Conservation (phyloP, 2,113 vertebrate species). For the Laticauda colubrina region DNA sequence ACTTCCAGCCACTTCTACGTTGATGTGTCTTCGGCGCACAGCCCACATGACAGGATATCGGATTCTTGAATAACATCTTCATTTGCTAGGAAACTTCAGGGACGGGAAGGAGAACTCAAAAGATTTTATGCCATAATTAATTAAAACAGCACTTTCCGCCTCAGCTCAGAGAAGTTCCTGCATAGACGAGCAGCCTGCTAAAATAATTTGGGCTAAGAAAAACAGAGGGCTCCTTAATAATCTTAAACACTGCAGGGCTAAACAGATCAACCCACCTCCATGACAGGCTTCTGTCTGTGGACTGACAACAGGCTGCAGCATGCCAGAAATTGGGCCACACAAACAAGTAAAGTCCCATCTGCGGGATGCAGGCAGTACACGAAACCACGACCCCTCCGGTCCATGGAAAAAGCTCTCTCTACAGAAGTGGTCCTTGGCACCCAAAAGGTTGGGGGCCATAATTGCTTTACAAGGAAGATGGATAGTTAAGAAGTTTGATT, state of each 20-base stretch:
- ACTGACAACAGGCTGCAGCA: no score
- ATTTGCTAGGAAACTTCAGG: constrained; percentile 27
- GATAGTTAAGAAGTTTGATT: no score
- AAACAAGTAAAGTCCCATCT: no score
- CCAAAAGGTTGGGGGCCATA: no score
- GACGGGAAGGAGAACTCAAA: constrained; percentile 29
- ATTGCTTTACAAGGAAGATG: no score
- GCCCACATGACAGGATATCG: background rate
- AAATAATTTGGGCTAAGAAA: constrained; percentile 18
- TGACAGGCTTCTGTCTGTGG: no score
- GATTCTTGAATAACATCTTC: constrained; percentile 27
- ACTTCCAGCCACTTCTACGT: background rate
- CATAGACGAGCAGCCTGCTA: background rate
- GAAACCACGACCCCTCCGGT: no score
- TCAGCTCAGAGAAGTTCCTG: background rate
- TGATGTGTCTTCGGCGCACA: background rate
- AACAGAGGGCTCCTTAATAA: accelerated
- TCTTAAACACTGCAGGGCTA: background rate
- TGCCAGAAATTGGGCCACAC: no score
- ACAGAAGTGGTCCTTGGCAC: no score
- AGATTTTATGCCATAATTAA: constrained; percentile 30
- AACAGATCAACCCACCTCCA: background rate
- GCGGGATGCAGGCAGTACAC: no score
- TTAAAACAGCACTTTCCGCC: constrained; percentile 33
- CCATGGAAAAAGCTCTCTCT: no score